These are phyloP conservation scores for Adelges cooleyi DNA, from an alignment of 1,140 invertebrate genomes.

Conservation along the genomic window DNA sequence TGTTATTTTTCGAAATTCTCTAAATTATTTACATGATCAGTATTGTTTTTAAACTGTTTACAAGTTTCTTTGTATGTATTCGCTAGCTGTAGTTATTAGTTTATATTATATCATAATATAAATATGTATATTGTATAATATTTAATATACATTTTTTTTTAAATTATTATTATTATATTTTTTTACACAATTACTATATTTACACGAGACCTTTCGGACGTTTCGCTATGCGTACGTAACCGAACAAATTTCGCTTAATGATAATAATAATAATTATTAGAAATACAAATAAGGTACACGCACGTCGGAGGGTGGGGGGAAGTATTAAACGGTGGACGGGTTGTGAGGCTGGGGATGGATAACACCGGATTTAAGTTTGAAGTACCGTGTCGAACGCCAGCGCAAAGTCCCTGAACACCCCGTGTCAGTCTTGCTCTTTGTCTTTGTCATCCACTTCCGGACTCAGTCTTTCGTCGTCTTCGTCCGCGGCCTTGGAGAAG, in stretches of 20 bases:
- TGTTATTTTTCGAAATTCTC: not conserved
- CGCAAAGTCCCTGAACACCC: conserved; percentile 24
- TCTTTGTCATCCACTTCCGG: conserved; percentile 6
- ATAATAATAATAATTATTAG: no score
- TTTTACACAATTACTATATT: no score
- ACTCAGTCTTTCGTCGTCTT: conserved; percentile 18
- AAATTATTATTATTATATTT: no score
- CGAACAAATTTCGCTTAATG: no score
- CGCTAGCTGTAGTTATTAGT: conserved; percentile 8
- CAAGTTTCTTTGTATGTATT: conserved; percentile 25
- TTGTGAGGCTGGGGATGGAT: not conserved
- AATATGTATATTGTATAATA: no score
- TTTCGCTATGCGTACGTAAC: no score
- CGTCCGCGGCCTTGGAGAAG: conserved; percentile 1
- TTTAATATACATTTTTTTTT: no score
- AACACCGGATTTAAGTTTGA: not conserved
- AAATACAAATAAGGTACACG: no score
- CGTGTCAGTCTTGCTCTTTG: conserved; percentile 25
- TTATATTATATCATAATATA: not conserved
- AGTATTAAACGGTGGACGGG: not conserved
- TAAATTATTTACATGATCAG: conserved; percentile 13
- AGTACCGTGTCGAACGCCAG: conserved; percentile 16
- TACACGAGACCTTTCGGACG: no score
- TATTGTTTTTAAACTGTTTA: not conserved
- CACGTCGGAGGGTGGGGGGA: not conserved